These are phyloP conservation scores for Eonycteris spelaea DNA, from an alignment of 2,113 vertebrate genomes.

Conservation along the genomic window DNA sequence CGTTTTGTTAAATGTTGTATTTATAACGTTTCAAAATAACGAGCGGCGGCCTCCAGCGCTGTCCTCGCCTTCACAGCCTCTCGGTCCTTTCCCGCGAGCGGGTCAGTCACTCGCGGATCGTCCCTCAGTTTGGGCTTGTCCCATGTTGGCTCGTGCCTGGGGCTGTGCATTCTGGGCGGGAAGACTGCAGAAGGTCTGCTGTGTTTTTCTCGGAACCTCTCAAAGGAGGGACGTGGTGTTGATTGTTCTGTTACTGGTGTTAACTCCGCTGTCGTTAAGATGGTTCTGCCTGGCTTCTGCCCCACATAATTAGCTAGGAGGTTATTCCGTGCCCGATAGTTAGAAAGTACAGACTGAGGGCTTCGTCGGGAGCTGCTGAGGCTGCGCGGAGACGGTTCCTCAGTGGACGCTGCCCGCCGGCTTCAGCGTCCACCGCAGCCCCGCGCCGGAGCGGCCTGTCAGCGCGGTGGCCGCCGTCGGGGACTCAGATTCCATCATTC, in stretches of 20 bases:
- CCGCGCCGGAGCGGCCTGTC: neutral
- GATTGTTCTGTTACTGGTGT: no score
- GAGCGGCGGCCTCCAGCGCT: neutral
- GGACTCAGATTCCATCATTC: rapidly evolving
- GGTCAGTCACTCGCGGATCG: neutral
- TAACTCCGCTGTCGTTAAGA: no score
- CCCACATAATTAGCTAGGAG: no score
- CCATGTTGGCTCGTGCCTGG: rapidly evolving
- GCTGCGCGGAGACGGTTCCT: neutral
- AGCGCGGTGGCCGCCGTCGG: rapidly evolving
- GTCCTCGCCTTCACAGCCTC: no score
- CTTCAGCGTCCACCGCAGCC: rapidly evolving
- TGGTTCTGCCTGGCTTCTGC: neutral
- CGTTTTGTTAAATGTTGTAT: no score
- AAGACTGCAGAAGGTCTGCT: rapidly evolving
- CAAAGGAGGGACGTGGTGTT: neutral
- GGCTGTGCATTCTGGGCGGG: neutral
- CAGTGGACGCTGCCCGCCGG: rapidly evolving
- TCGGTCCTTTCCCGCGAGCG: rapidly evolving
- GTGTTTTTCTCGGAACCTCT: neutral
- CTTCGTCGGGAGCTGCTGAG: neutral
- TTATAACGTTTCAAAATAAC: neutral
- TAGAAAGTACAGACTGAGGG: neutral
- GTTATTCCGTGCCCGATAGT: neutral
- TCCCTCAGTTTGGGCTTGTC: neutral